A percentile compares a stretch with the other conserved stretches of the same genome.
These are phyloP conservation scores for Crax fasciolata DNA, from an alignment of 2,797 vertebrate species.

Conservation along the genomic window DNA sequence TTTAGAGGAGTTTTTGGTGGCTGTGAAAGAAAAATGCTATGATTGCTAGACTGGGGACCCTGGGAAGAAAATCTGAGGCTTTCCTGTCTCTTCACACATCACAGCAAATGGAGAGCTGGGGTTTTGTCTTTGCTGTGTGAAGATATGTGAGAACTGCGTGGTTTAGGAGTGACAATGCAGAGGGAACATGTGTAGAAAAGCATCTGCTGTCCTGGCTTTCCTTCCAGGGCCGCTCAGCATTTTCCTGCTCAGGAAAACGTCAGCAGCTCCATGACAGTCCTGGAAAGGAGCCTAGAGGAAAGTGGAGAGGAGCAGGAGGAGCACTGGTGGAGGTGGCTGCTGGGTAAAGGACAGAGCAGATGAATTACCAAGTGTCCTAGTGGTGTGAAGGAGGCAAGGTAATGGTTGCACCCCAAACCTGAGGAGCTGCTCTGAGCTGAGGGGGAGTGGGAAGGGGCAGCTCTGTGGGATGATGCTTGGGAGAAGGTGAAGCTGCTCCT, in stretches of 20 bases:
- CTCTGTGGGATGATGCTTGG: accelerated
- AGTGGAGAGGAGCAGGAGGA: not conserved
- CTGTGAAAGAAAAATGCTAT: not conserved
- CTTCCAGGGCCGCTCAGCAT: not conserved
- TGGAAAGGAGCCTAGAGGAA: not conserved
- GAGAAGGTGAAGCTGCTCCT: not conserved
- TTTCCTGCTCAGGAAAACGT: not conserved
- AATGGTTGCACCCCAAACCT: no score
- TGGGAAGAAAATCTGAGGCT: not conserved
- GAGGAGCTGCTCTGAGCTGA: not conserved
- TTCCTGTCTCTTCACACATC: not conserved
- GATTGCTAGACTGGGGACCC: not conserved
- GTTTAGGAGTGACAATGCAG: not conserved
- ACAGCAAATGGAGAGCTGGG: no score
- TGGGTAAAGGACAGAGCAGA: not conserved
- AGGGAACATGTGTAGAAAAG: not conserved
- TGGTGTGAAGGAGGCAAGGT: not conserved
- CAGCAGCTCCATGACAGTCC: not conserved
- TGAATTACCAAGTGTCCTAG: not conserved
- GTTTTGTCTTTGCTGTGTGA: not conserved
- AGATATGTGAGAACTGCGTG: accelerated
- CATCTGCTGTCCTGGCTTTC: not conserved
- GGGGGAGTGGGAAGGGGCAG: not conserved
- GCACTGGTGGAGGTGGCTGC: not conserved
- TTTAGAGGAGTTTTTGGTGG: not conserved